A percentile compares a stretch with the other conserved stretches of the same genome.
Conservation (phyloP, 2,113 vertebrate species). For the Butorides virescens region DNA sequence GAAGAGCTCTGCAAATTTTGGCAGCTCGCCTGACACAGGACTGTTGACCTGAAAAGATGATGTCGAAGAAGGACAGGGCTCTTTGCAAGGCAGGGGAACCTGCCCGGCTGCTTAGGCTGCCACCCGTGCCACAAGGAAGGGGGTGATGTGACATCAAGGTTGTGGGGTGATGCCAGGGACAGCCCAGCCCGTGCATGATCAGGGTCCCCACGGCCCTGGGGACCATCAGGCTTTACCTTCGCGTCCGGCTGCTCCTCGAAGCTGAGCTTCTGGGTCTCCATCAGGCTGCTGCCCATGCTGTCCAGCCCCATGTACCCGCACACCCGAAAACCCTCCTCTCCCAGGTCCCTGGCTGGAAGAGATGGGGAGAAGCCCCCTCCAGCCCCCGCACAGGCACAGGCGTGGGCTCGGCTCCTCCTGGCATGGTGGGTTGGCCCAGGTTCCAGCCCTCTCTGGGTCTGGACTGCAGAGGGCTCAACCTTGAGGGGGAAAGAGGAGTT, state of each 20-base stretch:
- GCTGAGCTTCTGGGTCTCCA: slow-evolving; percentile 85
- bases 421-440: fast-evolving
- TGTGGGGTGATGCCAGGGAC: not conserved
- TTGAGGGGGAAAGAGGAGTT: not conserved
- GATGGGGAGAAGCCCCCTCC: not conserved
- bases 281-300: slow-evolving; percentile 77
- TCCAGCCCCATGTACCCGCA: slow-evolving; percentile 94
- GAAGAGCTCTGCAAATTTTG: not conserved
- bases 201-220: not conserved
- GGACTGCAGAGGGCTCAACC: not conserved
- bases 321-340: slow-evolving; percentile 73
- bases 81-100: not conserved
- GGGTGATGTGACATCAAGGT: not conserved
- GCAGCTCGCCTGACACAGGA: not conserved
- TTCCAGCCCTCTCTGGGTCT: not conserved
- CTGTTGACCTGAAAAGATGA: not conserved
- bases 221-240: slow-evolving; percentile 67
- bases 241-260: slow-evolving; percentile 86
- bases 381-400: not conserved
- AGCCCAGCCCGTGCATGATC: not conserved
- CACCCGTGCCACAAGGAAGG: not conserved
- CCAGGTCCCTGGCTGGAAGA: slow-evolving; percentile 71
- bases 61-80: not conserved
- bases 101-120: not conserved
- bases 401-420: not conserved